Evolutionary conservation across 1,140 invertebrate genomes (phyloP), one percentile per base, ranked within the genome.

Genomic region (Nasonia vitripennis): DNA sequence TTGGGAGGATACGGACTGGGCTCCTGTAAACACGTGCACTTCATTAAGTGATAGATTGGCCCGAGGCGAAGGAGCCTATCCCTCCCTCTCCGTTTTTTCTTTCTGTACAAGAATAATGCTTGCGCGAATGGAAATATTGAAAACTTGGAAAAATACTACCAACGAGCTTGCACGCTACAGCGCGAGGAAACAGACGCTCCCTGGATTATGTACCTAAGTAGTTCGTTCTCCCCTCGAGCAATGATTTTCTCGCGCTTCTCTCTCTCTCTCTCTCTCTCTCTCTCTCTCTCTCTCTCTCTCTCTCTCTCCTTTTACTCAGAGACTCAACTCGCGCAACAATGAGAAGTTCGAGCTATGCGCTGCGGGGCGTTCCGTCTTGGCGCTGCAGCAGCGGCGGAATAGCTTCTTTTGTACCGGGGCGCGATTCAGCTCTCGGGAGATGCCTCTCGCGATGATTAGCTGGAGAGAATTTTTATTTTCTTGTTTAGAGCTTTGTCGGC

Each of bases 21-120:
- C 67, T 20, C 23, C 78, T 23, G 62, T 68, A 70, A 68, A 70
- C 78, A 45, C 62, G 78, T 14, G 78, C 78, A 80, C 55, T 80
- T 80, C 62, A 23, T 80, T 68, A 68, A 80, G 48, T 67, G 78
- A 67, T 17, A 70, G 78, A 45, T 80, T 45, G 62, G 14, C 10
- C 51, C 31, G 45, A 2, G 75, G 45, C 27, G n/a, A 4, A 10
- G 17, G 31, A 31, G 67, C 48, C 14, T 14, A 27, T 27, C 1
- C 1, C 27, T 27, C 27, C 27, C 27, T 51, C 14, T 37, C 34
- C 34, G 2, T 6, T 37, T 37, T 37, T 37, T 37, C 5, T 37
- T 37, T 37, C 34, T 5, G 34, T 37, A 71, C 27, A 1, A 27
- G 27, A 27, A 27, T 27, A 71, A 31, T 9, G 23, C 12, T 5